These are phyloP conservation scores for Ruditapes philippinarum DNA, from an alignment of 1,140 invertebrate species.

Conservation along the genomic window DNA sequence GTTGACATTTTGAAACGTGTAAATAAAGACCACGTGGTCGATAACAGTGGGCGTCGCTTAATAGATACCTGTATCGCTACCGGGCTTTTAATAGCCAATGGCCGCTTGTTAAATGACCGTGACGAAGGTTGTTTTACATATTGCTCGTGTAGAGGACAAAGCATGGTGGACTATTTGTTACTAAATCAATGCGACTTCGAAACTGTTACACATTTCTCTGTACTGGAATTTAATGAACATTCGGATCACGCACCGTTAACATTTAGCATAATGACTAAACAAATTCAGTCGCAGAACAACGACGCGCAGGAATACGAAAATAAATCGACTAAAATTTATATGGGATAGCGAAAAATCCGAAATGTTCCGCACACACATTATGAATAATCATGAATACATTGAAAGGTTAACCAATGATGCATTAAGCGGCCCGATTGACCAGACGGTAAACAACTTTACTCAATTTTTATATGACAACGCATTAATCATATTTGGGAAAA, in stretches of 20 bases:
- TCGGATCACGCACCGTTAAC: not conserved
- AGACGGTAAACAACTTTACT: not conserved
- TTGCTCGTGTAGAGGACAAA: not conserved
- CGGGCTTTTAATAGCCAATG: conserved; percentile 17
- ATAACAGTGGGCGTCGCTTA: not conserved
- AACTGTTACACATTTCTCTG: not conserved
- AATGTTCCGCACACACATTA: not conserved
- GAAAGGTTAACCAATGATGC: too few species aligned
- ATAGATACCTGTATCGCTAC: not conserved
- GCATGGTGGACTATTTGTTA: not conserved
- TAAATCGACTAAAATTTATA: too few species aligned
- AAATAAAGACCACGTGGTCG: not conserved
- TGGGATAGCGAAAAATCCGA: too few species aligned
- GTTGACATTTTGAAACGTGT: not conserved
- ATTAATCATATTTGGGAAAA: too few species aligned
- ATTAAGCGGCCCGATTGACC: not conserved
- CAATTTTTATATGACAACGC: too few species aligned
- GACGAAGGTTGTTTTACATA: not conserved
- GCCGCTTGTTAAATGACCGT: not conserved
- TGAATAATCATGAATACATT: too few species aligned
- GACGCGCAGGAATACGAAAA: too few species aligned
- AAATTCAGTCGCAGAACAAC: too few species aligned
- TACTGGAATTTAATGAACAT: conserved; percentile 5
- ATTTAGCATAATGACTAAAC: too few species aligned
- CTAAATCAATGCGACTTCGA: not conserved